Percentiles rank a stretch among this genome's conserved stretches.
These are phyloP conservation scores for Bubo scandiacus DNA, from an alignment of 2,113 vertebrate genomes.

Conservation along the genomic window DNA sequence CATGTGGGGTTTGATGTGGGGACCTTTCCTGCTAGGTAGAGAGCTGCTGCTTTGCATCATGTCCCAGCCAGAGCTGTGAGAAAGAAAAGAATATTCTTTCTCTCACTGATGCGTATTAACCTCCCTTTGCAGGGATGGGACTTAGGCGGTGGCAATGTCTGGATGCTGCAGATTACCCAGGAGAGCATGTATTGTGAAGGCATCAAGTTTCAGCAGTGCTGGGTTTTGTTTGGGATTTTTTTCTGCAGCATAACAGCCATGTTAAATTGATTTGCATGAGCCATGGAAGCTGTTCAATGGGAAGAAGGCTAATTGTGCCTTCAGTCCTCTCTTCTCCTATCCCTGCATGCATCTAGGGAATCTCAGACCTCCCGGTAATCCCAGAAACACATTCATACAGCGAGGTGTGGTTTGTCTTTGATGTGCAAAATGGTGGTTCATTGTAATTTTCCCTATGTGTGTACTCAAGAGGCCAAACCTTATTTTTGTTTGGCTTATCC, in stretches of 20 bases:
- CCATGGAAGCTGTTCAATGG: background rate
- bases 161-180: background rate
- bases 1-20: background rate
- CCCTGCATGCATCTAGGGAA: background rate
- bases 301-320: background rate
- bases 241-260: background rate
- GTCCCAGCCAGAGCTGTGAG: background rate
- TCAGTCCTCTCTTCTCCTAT: background rate
- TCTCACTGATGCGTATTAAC: background rate
- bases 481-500: constrained; percentile 29
- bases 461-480: background rate
- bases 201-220: background rate
- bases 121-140: background rate
- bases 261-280: constrained; percentile 30
- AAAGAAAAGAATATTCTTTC: background rate
- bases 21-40: background rate
- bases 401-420: background rate
- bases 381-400: background rate
- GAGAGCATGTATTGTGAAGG: background rate
- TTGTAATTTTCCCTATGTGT: background rate
- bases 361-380: background rate
- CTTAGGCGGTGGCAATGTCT: background rate
- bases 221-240: background rate
- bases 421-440: background rate
- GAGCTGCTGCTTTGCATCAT: background rate